Conservation (phyloP, 1,140 invertebrate genomes). For the Lysiphlebus fabarum region DNA sequence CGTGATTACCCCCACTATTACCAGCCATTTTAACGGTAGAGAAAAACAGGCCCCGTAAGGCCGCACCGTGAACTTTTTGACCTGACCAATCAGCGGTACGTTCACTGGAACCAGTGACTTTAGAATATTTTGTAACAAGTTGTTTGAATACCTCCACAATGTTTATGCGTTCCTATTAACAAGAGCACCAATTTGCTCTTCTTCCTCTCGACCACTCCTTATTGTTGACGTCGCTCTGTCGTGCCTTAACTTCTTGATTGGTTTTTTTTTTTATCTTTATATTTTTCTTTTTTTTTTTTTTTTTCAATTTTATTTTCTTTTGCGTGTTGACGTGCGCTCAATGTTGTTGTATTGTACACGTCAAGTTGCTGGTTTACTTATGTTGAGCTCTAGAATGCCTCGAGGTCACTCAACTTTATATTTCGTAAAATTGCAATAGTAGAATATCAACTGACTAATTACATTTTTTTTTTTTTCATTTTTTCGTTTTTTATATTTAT, state of each 20-base stretch:
- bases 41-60: conserved; percentile 29
- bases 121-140: conserved; percentile 30
- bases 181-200: conserved; percentile 57
- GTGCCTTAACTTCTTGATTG: conserved; percentile 14
- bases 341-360: too few species aligned
- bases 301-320: neutral
- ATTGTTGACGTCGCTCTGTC: conserved; percentile 31
- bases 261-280: neutral
- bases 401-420: too few species aligned
- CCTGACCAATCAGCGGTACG: conserved; percentile 37
- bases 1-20: neutral
- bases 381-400: too few species aligned
- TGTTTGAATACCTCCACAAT: conserved; percentile 32
- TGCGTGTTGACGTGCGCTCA: neutral
- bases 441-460: too few species aligned
- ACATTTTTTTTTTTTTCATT: too few species aligned
- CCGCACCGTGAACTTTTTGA: conserved; percentile 24
- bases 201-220: conserved; percentile 56
- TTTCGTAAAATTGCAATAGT: too few species aligned
- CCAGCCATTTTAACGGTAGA: neutral
- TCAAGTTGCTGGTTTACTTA: too few species aligned
- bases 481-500: too few species aligned
- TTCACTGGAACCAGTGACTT: conserved; percentile 31
- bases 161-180: conserved; percentile 46
- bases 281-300: neutral